A percentile compares a stretch with the other conserved stretches of the same genome.
phyloP scores from a whole-genome alignment of 1,140 invertebrate species.

The Trachymyrmex septentrionalis region DNA sequence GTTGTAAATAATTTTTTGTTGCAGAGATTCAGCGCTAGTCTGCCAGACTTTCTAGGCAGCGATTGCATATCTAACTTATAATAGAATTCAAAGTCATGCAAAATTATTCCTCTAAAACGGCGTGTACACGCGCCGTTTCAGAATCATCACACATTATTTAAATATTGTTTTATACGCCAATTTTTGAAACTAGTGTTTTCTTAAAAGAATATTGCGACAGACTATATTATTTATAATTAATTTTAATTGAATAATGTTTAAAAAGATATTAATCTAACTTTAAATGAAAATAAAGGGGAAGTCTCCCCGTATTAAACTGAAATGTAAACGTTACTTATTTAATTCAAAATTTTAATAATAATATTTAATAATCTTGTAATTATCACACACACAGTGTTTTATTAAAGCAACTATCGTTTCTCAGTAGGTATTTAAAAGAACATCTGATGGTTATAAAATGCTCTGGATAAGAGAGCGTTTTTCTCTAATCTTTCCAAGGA shows the following conservation, averaged over 20 bases:
- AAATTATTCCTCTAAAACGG: neutral
- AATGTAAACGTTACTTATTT: neutral
- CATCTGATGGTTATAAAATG: no score
- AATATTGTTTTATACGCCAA: neutral
- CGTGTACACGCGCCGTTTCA: neutral
- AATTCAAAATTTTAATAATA: slow-evolving; percentile 3
- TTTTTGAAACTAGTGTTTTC: neutral
- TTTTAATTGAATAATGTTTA: neutral
- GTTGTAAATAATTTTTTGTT: slow-evolving; percentile 37
- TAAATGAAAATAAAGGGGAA: neutral
- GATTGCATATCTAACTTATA: neutral
- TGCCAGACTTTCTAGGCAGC: slow-evolving; percentile 25
- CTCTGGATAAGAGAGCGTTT: neutral
- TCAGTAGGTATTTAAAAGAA: neutral
- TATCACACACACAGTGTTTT: neutral
- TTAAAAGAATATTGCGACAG: neutral
- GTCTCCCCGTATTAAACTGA: neutral
- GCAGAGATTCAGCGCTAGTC: neutral
- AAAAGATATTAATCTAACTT: neutral
- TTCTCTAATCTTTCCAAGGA: neutral
- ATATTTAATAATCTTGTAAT: neutral
- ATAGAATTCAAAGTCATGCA: slow-evolving; percentile 15
- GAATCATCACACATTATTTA: neutral
- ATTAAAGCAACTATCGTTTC: neutral
- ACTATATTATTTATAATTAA: neutral